Base-by-base conservation (phyloP, 2,888 invertebrate species). In the Orthosia incerta region DNA sequence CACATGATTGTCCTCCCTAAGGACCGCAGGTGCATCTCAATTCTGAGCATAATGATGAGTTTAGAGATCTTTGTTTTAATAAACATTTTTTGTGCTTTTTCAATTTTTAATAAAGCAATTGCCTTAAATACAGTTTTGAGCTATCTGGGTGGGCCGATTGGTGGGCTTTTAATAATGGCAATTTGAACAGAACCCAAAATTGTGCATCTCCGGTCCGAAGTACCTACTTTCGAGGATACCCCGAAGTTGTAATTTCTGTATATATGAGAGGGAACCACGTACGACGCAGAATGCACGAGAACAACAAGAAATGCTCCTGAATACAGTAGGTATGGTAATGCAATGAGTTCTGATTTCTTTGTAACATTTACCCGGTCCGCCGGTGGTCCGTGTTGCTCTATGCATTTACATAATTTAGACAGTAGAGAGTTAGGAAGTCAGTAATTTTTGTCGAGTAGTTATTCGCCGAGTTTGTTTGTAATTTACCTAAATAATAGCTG, bases 91-190 rank as follows among this genome's bases (percentile, higher is more conserved):
- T 79, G 48, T 82, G 65, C 59, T 76, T 82, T 87, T 87, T 77
- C 66, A 71, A 73, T 80, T 85, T 85, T 82, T 87, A 89, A 88
- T 90, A 85, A 88, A 87, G 87, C 79, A 84, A 86, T 87, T 85
- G 79, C 65, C 74, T 76, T 86, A 84, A 89, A 88, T 84, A 86
- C 76, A 80, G 83, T 82, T 84, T 88, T 86, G 86, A 83, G 80
- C 83, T 80, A 86, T 83, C 88, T 82, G 89, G 93, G 93, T 92
- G 93, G 93, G 88, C 92, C 86, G 63, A 79, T 86, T 89, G 87
- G 87, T 82, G 86, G 82, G 79, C 84, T 86, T 89, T 90, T 93
- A 93, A 93, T 93, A 92, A 92, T 90, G 87, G 90, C 89, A 91
- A 93, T 93, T 92, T 91, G 82, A 83, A 87, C 77, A 82, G 78